Percentiles rank a stretch among this genome's conserved stretches.
These are phyloP conservation scores for Platanista minor DNA, from an alignment of 2,113 vertebrate genomes.

Conservation along the genomic window DNA sequence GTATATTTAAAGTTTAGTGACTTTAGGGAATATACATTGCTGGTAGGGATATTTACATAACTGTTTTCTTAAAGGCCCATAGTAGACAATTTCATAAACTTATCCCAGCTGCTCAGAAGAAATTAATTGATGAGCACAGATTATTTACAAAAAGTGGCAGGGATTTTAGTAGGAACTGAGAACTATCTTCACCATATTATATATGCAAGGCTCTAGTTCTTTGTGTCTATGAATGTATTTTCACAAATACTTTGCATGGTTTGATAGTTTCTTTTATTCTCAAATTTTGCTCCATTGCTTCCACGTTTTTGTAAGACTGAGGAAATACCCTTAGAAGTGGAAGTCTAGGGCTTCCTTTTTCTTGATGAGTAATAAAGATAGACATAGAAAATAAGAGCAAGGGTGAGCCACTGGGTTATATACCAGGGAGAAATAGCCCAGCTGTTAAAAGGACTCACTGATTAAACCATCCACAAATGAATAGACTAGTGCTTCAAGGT, in stretches of 20 bases:
- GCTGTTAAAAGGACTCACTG: neutral
- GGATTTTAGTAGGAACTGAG: neutral
- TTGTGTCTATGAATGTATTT: neutral
- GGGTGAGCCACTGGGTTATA: neutral
- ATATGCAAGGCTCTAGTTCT: neutral
- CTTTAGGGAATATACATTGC: neutral
- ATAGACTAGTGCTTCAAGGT: neutral
- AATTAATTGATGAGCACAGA: neutral
- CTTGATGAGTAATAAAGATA: neutral
- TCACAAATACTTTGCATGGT: neutral
- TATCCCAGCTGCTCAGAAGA: neutral
- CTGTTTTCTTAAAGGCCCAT: neutral
- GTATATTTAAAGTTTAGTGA: neutral
- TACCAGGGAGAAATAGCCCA: neutral
- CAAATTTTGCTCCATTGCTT: neutral
- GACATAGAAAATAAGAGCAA: neutral
- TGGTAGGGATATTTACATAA: neutral
- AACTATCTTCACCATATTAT: neutral
- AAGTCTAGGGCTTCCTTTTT: neutral
- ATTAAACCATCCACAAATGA: neutral
- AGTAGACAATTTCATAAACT: conserved; percentile 2
- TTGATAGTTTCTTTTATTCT: neutral
- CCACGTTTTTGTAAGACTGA: neutral
- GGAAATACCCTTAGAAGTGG: neutral
- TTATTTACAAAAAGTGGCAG: neutral